Base-by-base conservation (phyloP, 2,888 invertebrate genomes). In the Drosophila ustulata region DNA sequence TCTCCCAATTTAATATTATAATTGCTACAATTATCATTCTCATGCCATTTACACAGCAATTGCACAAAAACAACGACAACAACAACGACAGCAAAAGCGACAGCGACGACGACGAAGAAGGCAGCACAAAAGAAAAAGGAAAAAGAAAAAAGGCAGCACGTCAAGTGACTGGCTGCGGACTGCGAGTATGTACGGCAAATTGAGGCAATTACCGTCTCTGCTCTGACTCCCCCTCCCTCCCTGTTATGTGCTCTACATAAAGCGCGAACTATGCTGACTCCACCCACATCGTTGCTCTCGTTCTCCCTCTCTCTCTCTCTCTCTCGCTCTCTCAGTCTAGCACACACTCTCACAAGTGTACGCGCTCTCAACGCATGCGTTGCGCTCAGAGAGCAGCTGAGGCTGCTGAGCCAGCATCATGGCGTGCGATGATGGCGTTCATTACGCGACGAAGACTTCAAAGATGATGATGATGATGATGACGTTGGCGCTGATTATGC, bases 1-100 rank as follows among this genome's bases (percentile, higher is more conserved):
- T 92, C 91, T 90, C 89, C 90, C 91, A 91, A 92, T 92, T 92
- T 92, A 91, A 91, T 92, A 91, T 91, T 91, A 91, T 92, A 92
- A 92, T 92, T 92, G 91, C 91, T 84, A 89, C 90, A 92, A 92
- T 92, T 92, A 92, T 91, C 91, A 91, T 91, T 89, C 89, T 86
- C 90, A 88, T 90, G 87, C 89, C 88, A 89, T 89, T 87, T 88
- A 87, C 81, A 90, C 89, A 89, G 85, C 88, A 85, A 89, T 89
- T 85, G 88, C 85, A 86, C 80, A 85, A 78, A 71, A 84, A 75
- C 76, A 72, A 72, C 63, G 56, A 61, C 57, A 41, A 58, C 62
- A 11, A n/a, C 41, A 6, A 4, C 43, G 49, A 23, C 45, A 43
- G 37, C n/a, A n/a, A n/a, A n/a, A n/a, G n/a, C 66, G 23, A 23